Percentiles rank a stretch among this genome's conserved stretches.
These are phyloP conservation scores for Schizopygopsis pylzovi DNA, from an alignment of 2,797 vertebrate genomes.

Conservation along the genomic window DNA sequence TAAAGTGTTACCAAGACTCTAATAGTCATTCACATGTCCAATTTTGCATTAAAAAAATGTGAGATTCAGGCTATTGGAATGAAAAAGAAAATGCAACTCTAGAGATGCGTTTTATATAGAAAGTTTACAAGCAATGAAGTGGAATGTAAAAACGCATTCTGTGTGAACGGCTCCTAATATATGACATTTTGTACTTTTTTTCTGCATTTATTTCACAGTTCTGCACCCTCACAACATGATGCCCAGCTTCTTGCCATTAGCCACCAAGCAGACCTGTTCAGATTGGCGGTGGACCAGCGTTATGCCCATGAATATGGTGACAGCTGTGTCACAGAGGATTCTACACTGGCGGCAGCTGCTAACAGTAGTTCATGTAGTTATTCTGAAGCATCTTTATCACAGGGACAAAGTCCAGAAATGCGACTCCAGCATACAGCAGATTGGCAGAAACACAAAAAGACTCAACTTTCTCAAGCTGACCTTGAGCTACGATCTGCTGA, in stretches of 20 bases:
- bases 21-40: neutral
- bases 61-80: neutral
- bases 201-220: constrained; percentile 59
- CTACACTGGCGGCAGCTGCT: neutral
- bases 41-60: neutral
- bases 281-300: constrained; percentile 83
- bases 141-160: neutral
- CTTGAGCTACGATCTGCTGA: constrained; percentile 4
- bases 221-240: constrained; percentile 68
- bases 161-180: neutral
- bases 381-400: constrained; percentile 22
- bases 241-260: constrained; percentile 66
- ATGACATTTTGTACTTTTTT: neutral
- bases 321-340: constrained; percentile 56
- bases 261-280: constrained; percentile 78
- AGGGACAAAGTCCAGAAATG: constrained; percentile 24
- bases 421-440: constrained; percentile 29
- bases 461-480: neutral
- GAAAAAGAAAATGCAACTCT: neutral
- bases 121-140: neutral
- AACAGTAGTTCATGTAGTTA: neutral
- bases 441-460: neutral
- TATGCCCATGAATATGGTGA: constrained; percentile 81
- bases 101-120: neutral
- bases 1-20: neutral